These are phyloP conservation scores for Eupithecia subfuscata DNA, from an alignment of 2,888 invertebrate genomes.

Conservation along the genomic window DNA sequence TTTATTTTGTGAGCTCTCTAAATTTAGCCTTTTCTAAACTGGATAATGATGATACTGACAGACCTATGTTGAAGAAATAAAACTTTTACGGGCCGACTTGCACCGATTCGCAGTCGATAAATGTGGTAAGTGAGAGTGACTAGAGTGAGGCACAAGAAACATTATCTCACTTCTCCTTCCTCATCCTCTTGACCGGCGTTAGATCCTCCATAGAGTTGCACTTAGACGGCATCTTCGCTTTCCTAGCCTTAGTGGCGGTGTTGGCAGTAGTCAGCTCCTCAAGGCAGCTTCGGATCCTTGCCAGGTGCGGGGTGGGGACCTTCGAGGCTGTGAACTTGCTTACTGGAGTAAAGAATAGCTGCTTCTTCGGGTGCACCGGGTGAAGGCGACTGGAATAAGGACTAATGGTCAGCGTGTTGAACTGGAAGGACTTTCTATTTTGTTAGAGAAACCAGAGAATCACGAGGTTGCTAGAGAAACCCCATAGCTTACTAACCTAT, in stretches of 20 bases:
- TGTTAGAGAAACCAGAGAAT: not conserved
- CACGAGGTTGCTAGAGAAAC: not conserved
- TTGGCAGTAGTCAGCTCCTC: slow-evolving; percentile 58
- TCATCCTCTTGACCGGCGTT: slow-evolving; percentile 68
- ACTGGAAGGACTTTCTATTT: not conserved
- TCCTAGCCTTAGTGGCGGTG: slow-evolving; percentile 47
- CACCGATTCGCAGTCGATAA: not conserved
- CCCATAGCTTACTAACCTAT: too few relatives aligned
- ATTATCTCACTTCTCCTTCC: slow-evolving; percentile 55
- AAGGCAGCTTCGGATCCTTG: slow-evolving; percentile 68
- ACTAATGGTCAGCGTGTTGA: not conserved
- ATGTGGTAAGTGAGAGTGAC: not conserved
- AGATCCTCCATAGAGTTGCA: slow-evolving; percentile 78
- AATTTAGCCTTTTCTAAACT: not conserved
- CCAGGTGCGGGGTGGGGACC: slow-evolving; percentile 62
- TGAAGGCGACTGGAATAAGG: slow-evolving; percentile 59
- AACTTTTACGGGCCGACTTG: not conserved
- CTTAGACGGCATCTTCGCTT: slow-evolving; percentile 61
- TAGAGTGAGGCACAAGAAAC: not conserved
- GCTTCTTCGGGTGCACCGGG: slow-evolving; percentile 72
- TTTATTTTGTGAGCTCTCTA: not conserved
- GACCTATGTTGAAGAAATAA: not conserved
- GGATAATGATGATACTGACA: not conserved
- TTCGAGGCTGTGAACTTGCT: slow-evolving; percentile 70
- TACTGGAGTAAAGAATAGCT: slow-evolving; percentile 71